Base-by-base conservation (phyloP, 1,140 invertebrate species). In the Anthonomus grandis region DNA sequence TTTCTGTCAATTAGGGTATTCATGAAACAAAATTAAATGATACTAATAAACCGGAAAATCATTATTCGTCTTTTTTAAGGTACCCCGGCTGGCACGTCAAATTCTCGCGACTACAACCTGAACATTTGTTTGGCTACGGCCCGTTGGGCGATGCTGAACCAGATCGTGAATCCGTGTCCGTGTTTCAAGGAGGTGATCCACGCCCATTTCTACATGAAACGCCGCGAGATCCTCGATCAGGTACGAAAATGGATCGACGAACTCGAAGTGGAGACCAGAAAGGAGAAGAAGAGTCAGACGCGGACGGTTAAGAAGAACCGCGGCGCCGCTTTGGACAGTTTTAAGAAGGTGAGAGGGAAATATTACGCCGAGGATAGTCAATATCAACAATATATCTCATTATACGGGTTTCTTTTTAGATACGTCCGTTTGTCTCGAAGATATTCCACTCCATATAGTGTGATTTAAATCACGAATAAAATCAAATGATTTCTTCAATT, bases 61-160 rank as follows among this genome's bases (percentile, higher is more conserved):
- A 41, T 45, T 4, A 17, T 13, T n/a, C 2, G 1, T 2, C 17
- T 45, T 22, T 12, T 45, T 24, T 13, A 17, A 57, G 93, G 93
- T 44, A 94, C 93, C 41, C 84, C 90, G 17, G 85, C 86, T 21
- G 95, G 93, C 59, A 90, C 85, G 64, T 87, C 89, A 71, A 93
- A 89, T 73, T 90, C 88, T 64, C 80, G 89, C 65, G 93, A 96
- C 74, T 97, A 97, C 76, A 96, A 97, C 75, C 87, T 92, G 59
- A 96, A 96, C 74, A 95, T 98, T 66, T 89, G 92, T 75, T 91
- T 95, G 76, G 93, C 93, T 4, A 95, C 91, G 48, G 90, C 94
- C 27, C 87, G 91, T 70, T 97, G 93, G 92, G 95, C 93, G 34
- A 97, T 97, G 89, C 79, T 96, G 39, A 93, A 97, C 75, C 92